phyloP scores from a whole-genome alignment of 2,113 vertebrate genomes.

The Labrus mixtus region DNA sequence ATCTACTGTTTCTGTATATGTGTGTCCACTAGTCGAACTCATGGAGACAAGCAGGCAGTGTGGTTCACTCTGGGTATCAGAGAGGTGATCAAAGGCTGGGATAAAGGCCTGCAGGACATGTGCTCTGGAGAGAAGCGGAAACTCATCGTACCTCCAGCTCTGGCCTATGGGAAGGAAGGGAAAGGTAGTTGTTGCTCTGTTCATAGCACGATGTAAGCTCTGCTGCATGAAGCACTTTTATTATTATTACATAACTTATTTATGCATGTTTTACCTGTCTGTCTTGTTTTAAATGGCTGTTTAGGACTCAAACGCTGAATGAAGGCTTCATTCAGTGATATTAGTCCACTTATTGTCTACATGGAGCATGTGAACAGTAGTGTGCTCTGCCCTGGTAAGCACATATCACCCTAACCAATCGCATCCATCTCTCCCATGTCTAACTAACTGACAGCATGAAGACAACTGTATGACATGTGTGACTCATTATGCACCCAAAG shows the following conservation, averaged over 20 bases:
- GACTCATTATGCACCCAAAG: background rate
- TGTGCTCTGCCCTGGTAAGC: constrained; percentile 64
- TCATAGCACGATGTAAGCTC: background rate
- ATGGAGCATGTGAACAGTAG: constrained; percentile 61
- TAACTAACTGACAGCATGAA: background rate
- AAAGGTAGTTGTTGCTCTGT: constrained; percentile 84
- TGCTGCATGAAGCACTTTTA: background rate
- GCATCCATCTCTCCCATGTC: background rate
- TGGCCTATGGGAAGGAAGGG: constrained; percentile 94
- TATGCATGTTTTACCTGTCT: constrained; percentile 16
- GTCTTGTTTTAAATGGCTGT: constrained; percentile 46
- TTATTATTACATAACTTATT: constrained; percentile 4
- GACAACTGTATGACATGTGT: background rate
- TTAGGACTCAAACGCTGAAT: constrained; percentile 52
- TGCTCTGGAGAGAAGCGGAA: constrained; percentile 93
- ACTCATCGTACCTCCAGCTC: constrained; percentile 87
- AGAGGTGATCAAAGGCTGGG: constrained; percentile 92
- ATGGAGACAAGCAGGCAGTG: constrained; percentile 88
- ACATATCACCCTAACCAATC: constrained; percentile 3
- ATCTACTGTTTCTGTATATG: constrained; percentile 10
- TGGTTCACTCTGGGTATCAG: constrained; percentile 95
- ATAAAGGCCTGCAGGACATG: constrained; percentile 91
- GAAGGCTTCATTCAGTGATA: constrained; percentile 38
- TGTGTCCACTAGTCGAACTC: constrained; percentile 80
- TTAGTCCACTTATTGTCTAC: constrained; percentile 45